phyloP scores from a whole-genome alignment of 2,888 invertebrate genomes.

The Charanyca ferruginea region DNA sequence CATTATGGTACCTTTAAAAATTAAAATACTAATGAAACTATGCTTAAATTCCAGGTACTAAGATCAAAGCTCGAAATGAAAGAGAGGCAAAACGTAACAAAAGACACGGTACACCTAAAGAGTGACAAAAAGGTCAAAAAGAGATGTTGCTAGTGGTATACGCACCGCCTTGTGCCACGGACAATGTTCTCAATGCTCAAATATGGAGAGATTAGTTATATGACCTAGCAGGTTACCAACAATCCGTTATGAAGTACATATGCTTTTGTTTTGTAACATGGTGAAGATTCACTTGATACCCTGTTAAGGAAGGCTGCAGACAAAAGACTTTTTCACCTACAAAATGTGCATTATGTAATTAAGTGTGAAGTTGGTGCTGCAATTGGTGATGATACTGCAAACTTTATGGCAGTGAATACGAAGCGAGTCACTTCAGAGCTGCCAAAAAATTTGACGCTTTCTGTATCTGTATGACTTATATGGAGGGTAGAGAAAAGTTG shows the following conservation, averaged over 20 bases:
- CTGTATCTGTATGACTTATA: neutral
- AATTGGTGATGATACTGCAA: neutral
- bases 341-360: neutral
- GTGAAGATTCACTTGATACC: constrained; percentile 13
- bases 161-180: constrained; percentile 78
- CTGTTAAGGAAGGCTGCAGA: constrained; percentile 13
- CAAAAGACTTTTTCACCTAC: neutral
- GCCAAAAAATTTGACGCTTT: neutral
- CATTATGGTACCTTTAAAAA: neutral
- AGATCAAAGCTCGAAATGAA: constrained; percentile 95
- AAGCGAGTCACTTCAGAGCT: neutral
- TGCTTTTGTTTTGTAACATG: constrained; percentile 28
- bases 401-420: neutral
- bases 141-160: constrained; percentile 91
- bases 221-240: constrained; percentile 80
- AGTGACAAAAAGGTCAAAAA: constrained; percentile 92
- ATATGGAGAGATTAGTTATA: constrained; percentile 83
- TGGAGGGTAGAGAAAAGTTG: neutral
- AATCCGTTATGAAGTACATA: constrained; percentile 34
- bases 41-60: constrained; percentile 93
- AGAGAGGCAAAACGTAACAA: constrained; percentile 93
- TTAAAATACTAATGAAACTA: neutral
- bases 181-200: constrained; percentile 88
- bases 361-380: neutral
- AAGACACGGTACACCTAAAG: constrained; percentile 94